These are phyloP conservation scores for Chrysomela aeneicollis DNA, from an alignment of 2,888 invertebrate species.

Conservation along the genomic window DNA sequence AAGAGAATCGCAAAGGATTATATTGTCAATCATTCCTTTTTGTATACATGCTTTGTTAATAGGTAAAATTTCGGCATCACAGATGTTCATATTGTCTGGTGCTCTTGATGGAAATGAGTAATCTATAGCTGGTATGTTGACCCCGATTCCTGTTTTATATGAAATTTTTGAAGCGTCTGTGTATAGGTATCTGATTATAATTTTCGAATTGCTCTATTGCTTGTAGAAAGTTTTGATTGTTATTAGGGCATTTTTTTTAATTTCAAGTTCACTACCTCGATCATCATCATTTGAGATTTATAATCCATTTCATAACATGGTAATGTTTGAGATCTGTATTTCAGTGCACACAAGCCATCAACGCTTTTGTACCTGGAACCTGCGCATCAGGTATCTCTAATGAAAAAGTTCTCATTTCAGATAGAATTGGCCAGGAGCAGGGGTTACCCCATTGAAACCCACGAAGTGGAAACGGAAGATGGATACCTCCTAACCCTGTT, in stretches of 20 bases:
- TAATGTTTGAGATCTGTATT: neutral
- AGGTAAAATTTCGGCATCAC: constrained; percentile 1
- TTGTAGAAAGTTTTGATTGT: neutral
- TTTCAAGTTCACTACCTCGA: neutral
- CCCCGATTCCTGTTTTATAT: neutral
- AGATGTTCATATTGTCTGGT: neutral
- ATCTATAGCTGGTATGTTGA: neutral
- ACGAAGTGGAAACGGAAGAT: constrained; percentile 72
- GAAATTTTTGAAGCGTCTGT: constrained; percentile 1
- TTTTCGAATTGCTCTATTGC: neutral
- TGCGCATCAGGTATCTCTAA: too few species aligned
- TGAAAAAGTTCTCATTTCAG: constrained; percentile 6
- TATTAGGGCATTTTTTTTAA: neutral
- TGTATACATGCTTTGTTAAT: neutral
- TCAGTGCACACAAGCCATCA: too few species aligned
- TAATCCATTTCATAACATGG: neutral
- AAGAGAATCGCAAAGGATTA: too few species aligned
- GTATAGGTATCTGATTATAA: neutral
- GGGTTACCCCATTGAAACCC: constrained; percentile 71
- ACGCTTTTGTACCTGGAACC: too few species aligned
- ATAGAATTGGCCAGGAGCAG: constrained; percentile 24
- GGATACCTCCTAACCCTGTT: constrained; percentile 81
- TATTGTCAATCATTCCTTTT: neutral
- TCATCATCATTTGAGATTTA: neutral
- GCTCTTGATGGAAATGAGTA: neutral